Percentiles rank a stretch among this genome's conserved stretches.
Conservation (phyloP, 2,113 vertebrate species). For the Ciconia maguari region DNA sequence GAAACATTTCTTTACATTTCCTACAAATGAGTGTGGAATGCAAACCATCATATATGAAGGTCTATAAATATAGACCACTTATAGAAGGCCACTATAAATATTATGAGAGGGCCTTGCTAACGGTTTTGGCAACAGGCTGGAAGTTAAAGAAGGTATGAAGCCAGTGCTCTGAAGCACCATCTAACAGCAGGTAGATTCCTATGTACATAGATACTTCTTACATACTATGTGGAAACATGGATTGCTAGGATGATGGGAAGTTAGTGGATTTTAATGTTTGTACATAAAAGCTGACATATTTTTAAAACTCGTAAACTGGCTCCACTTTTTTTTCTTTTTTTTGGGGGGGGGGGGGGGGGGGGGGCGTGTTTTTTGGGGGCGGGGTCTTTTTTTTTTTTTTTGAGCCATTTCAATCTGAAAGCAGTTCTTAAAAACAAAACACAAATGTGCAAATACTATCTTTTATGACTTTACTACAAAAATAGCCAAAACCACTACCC, state of each 20-base stretch:
- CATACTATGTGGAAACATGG: background rate
- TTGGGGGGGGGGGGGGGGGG: fast-evolving
- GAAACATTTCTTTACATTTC: background rate
- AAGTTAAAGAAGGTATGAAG: background rate
- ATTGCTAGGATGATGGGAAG: background rate
- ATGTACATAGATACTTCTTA: background rate
- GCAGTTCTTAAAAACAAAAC: background rate
- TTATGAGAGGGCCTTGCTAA: background rate
- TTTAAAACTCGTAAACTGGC: background rate
- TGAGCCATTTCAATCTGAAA: background rate
- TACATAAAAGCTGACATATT: background rate
- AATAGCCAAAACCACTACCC: background rate
- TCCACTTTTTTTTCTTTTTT: background rate
- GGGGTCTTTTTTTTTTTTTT: fast-evolving
- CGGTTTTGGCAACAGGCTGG: background rate
- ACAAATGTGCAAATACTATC: background rate
- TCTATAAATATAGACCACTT: background rate
- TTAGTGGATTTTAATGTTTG: background rate
- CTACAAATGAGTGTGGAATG: background rate
- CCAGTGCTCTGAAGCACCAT: background rate
- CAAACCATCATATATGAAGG: background rate
- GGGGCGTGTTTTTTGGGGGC: fast-evolving
- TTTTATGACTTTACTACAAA: background rate
- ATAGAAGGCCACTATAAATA: background rate
- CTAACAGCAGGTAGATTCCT: background rate